Evolutionary conservation across 1,140 invertebrate species (phyloP).

Genomic region (Drosophila subpulchrella): DNA sequence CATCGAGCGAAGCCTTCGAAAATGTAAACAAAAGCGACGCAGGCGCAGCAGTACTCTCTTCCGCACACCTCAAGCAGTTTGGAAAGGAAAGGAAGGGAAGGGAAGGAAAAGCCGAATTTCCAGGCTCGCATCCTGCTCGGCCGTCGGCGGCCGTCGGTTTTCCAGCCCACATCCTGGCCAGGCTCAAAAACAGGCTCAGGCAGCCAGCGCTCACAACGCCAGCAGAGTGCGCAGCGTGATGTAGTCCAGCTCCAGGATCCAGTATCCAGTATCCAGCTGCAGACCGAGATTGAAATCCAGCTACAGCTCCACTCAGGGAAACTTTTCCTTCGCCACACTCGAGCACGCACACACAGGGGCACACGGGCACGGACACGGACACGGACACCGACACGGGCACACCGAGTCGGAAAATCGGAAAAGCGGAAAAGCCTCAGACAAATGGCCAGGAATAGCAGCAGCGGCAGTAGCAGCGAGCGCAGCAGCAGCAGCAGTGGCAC

Average conservation of each 20-base stretch:
- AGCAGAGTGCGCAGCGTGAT: constrained; percentile 65
- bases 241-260: constrained; percentile 56
- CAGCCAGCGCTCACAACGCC: constrained; percentile 53
- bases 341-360: constrained; percentile 32
- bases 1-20: constrained; percentile 53
- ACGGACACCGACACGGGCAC: constrained; percentile 3
- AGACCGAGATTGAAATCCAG: constrained; percentile 10
- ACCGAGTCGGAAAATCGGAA: constrained; percentile 14
- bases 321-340: constrained; percentile 53
- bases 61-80: constrained; percentile 39
- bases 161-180: constrained; percentile 40
- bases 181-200: constrained; percentile 22
- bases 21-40: constrained; percentile 80
- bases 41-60: constrained; percentile 66
- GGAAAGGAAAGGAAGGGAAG: too few relatives aligned
- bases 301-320: constrained; percentile 66
- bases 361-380: neutral
- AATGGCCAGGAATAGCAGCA: constrained; percentile 57
- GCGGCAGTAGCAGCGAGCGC: constrained; percentile 24
- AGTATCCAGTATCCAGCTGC: constrained; percentile 18
- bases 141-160: constrained; percentile 19
- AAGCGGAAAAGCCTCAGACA: constrained; percentile 53
- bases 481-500: constrained; percentile 28
- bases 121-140: constrained; percentile 22
- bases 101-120: constrained; percentile 32